Evolutionary conservation across 2,797 vertebrate species (phyloP).

Genomic region (Cossypha heuglini): DNA sequence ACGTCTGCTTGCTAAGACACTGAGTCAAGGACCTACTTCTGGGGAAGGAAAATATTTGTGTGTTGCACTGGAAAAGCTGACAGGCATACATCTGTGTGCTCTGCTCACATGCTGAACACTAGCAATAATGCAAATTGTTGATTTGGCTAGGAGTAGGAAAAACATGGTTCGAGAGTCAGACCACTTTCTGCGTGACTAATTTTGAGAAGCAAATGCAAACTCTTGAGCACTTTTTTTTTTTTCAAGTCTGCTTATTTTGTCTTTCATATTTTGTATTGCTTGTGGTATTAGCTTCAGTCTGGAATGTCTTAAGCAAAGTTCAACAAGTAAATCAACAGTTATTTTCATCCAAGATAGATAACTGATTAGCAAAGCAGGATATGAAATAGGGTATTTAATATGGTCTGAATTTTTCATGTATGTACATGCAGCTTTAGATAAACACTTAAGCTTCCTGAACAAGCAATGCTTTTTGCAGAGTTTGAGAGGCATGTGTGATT

Average conservation of each 20-base stretch:
- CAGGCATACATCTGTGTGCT: constrained; percentile 53
- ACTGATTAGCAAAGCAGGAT: neutral
- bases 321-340: neutral
- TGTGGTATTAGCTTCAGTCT: neutral
- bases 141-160: constrained; percentile 47
- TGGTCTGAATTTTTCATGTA: neutral
- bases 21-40: constrained; percentile 68
- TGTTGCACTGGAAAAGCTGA: constrained; percentile 73
- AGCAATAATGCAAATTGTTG: constrained; percentile 59
- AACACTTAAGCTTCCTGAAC: neutral
- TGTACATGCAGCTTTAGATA: neutral
- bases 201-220: neutral
- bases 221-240: neutral
- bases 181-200: constrained; percentile 16
- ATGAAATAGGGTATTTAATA: neutral
- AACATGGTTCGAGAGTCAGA: neutral
- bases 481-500: neutral
- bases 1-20: constrained; percentile 71
- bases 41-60: constrained; percentile 74
- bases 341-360: neutral
- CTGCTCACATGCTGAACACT: constrained; percentile 44
- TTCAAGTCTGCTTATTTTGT: neutral
- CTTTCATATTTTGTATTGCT: neutral
- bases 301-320: neutral
- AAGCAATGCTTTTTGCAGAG: neutral